Evolutionary conservation across 2,797 vertebrate genomes (phyloP), one percentile per base, ranked within the genome.

Genomic region (Heliangelus exortis): DNA sequence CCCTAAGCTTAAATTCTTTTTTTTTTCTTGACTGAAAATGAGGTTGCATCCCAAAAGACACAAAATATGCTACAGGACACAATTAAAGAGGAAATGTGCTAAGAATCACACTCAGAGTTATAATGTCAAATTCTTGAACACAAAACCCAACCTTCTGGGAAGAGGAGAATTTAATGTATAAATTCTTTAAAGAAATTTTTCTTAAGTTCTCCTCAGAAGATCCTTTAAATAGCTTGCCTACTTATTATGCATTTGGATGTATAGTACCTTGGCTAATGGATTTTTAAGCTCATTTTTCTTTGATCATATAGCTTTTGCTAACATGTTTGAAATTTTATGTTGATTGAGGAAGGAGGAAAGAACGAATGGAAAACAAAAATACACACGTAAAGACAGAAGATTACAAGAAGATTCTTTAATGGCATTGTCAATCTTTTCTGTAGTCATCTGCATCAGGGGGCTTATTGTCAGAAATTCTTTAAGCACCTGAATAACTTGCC

Each of bases 31-130:
- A 25, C 19, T 80, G 51, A 90, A 90, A 95, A 95, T 65, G 31
- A 93, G 55, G 31, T 67, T 90, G 63, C 50, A 66, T 28, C 76
- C 67, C 58, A 93, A 90, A 94, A 67, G 80, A 90, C 63, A 82
- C 12, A 81, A 77, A 94, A 84, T 84, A 41, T 5, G 59, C 63
- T 77, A 73, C 9, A 74, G 81, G 66, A 82, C 45, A 73, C 33
- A 90, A 84, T 86, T 86, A 90, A 62, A 90, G 33, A 66, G 29
- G 22, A 47, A 72, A 84, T 0, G 0, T 73, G 33, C 36, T 61
- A 50, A 89, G 71, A 87, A 75, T 53, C 33, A 26, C 31, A 48
- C 29, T 47, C 17, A 25, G 45, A 57, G 6, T 79, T 84, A 25
- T 79, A 73, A 41, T 33, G n/a, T 57, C 48, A 82, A 86, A 79